phyloP scores from a whole-genome alignment of 2,113 vertebrate genomes.

The Mionectes macconnelli region DNA sequence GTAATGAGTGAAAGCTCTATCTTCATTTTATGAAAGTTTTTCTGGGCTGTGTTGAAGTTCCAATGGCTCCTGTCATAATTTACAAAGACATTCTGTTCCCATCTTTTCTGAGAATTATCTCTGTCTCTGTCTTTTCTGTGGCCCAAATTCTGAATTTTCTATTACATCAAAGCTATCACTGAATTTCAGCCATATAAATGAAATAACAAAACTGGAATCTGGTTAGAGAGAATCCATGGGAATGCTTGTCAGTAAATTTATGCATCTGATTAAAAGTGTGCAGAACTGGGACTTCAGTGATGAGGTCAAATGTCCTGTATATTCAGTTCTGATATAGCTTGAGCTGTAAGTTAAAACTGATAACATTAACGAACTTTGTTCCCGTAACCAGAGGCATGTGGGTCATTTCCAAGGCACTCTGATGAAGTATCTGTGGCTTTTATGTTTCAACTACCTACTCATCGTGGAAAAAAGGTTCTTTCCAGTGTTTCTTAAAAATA shows the following conservation, averaged over 20 bases:
- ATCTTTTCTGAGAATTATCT: neutral
- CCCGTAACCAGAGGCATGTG: neutral
- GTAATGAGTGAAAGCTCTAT: neutral
- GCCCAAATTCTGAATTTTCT: neutral
- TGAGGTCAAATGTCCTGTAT: neutral
- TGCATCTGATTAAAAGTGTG: neutral
- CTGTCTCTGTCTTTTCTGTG: neutral
- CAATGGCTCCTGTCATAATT: neutral
- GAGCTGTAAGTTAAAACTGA: neutral
- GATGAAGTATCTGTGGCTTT: slow-evolving; percentile 23
- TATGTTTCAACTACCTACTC: slow-evolving; percentile 10
- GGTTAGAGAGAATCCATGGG: neutral
- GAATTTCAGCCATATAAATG: neutral
- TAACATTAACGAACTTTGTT: neutral
- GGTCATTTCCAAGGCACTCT: slow-evolving; percentile 50
- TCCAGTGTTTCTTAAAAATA: slow-evolving; percentile 48
- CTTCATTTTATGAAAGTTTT: neutral
- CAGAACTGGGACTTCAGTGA: neutral
- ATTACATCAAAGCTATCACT: neutral
- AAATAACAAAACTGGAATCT: neutral
- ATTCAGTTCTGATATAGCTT: neutral
- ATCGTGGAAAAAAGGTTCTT: slow-evolving; percentile 42
- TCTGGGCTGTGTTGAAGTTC: neutral
- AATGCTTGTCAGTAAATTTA: neutral
- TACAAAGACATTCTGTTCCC: neutral